Conservation (phyloP, 2,113 vertebrate species). For the Urocolius indicus region DNA sequence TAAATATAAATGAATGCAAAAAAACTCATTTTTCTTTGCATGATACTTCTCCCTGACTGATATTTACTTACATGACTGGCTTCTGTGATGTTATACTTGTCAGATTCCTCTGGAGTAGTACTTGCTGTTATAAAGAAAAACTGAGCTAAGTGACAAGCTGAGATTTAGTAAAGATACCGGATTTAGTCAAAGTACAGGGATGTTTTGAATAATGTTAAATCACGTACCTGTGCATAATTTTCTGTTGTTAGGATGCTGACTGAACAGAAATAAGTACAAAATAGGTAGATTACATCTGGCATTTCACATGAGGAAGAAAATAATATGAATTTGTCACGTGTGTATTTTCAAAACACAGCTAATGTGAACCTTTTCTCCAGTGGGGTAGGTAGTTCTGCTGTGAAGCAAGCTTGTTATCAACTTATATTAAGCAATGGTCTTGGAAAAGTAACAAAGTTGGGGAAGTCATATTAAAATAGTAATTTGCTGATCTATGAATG, state of each 20-base stretch:
- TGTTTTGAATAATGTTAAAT: neutral
- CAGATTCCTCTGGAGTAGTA: neutral
- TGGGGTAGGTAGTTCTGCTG: neutral
- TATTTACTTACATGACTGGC: neutral
- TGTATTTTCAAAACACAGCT: neutral
- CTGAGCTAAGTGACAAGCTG: neutral
- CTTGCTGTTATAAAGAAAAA: neutral
- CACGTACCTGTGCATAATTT: neutral
- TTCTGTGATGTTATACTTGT: neutral
- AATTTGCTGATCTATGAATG: neutral
- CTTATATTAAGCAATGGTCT: neutral
- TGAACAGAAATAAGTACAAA: neutral
- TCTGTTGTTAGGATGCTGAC: neutral
- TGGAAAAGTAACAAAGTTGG: neutral
- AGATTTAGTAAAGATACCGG: neutral
- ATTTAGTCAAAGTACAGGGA: neutral
- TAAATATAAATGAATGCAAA: neutral
- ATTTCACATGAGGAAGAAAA: neutral
- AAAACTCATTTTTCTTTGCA: fast-evolving
- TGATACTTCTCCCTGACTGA: neutral
- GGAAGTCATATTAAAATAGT: neutral
- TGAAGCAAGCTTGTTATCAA: fast-evolving
- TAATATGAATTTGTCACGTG: neutral
- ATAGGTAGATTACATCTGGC: neutral
- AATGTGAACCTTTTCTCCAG: neutral